Base-by-base conservation (phyloP, 2,888 invertebrate species). In the Nomada fabriciana region DNA sequence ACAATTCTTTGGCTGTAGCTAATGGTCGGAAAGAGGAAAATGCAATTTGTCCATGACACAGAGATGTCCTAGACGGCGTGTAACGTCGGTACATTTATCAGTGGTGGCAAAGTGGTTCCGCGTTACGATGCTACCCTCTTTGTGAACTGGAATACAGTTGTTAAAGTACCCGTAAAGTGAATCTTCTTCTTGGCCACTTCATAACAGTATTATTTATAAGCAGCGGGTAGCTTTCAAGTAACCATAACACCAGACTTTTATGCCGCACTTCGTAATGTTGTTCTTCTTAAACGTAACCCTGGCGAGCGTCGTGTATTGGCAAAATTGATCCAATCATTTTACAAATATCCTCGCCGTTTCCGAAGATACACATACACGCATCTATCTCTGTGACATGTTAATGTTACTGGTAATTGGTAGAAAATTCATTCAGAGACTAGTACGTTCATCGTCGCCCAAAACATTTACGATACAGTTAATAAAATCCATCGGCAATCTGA, bases 1-100 rank as follows among this genome's bases (percentile, higher is more conserved):
- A 57, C 36, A 64, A 75, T 75, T 80, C 75, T 74, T 73, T 75
- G 42, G 52, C 29, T 55, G 42, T 25, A 29, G 36, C 42, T 75
- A 75, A 53, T 20, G 20, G 63, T 52, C 25, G 52, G 29, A 23
- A 15, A 23, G n/a, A 47, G 60, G 36, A 68, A 20, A 52, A 36
- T 23, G 29, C 13, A 15, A 5, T n/a, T 25, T 10, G 52, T 11
- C 23, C 2, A 20, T 9, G 9, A n/a, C n/a, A 5, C 29, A 10
- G 50, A 52, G 47, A 52, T 42, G 57, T 59, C 18, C 47, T 60
- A 29, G 15, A 9, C 13, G 10, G 36, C 20, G 25, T n/a, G 61
- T 15, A 23, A 59, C 43, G 23, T 23, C n/a, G 29, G n/a, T n/a
- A 47, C 76, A 63, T 76, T 70, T 76, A 61, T 76, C 70, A 47